Base-by-base conservation (phyloP, 1,140 invertebrate genomes). In the Charaxes varanes region DNA sequence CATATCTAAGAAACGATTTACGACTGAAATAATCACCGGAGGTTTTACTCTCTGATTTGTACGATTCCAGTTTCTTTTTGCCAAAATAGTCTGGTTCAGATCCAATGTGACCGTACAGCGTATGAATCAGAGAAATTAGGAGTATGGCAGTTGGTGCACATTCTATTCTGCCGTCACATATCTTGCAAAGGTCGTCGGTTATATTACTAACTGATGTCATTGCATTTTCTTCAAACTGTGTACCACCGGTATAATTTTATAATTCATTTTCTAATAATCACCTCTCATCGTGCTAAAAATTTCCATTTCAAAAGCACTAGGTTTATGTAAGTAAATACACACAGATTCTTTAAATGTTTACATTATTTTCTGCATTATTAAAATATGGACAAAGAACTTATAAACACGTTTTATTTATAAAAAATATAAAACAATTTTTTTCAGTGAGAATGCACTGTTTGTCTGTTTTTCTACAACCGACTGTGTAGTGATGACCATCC, bases 71-170 rank as follows among this genome's bases (percentile, higher is more conserved):
- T 22, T 42, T 59, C 12, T 62, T 65, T 2, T 49, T 49, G 0
- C 70, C 62, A 37, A 82, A 77, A 38, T 82, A 82, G 27, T 82
- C 59, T 0, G 76, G 69, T 35, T 74, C 67, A 3, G 69, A 50
- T 0, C 63, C 65, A 6, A 82, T 65, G 32, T 69, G 56, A 0
- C 78, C 78, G 24, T 76, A 82, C 2, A 82, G 30, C 4, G 78
- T 71, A 27, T 82, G 74, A 0, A 82, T 59, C 2, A 82, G 46
- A 1, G 74, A 63, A 10, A 82, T 76, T 6, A 82, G 67, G 0
- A 82, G 67, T 14, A 82, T 70, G 6, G 78, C 78, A 0, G 78
- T 82, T 3, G 78, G 78, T 2, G 78, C 78, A 30, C 78, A 82
- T 27, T 82, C 78, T 6, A 82, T 63, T 35, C 60, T 54, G 7